Percentiles rank a stretch among this genome's conserved stretches.
Evolutionary conservation across 2,888 invertebrate species (phyloP).

Genomic region (Apoderus coryli): DNA sequence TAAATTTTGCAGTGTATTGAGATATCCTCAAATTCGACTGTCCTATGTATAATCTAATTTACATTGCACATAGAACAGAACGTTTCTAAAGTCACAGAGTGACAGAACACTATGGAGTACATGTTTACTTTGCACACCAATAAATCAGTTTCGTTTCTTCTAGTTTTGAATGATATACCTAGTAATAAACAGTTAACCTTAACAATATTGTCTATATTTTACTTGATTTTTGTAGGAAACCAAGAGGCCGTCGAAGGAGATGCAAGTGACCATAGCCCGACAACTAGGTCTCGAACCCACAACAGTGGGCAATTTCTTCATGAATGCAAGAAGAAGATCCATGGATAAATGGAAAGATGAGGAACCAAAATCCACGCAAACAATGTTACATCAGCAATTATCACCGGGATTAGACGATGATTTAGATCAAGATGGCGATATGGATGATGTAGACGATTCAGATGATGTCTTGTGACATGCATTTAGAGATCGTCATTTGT

Average conservation of each 20-base stretch:
- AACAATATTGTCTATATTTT: no score
- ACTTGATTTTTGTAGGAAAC: constrained; percentile 86
- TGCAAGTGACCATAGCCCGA: constrained; percentile 98
- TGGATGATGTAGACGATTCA: constrained; percentile 40
- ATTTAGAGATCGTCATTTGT: constrained; percentile 34
- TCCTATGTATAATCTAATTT: no score
- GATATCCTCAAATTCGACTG: no score
- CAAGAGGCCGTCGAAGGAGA: constrained; percentile 97
- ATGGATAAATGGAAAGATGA: constrained; percentile 99
- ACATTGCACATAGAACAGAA: no score
- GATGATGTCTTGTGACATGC: constrained; percentile 43
- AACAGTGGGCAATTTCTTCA: constrained; percentile 99
- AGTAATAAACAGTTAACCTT: no score
- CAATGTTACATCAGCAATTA: constrained; percentile 31
- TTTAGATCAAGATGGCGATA: constrained; percentile 32
- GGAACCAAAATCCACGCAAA: constrained; percentile 46
- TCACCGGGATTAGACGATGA: constrained; percentile 34
- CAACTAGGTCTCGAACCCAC: constrained; percentile 94
- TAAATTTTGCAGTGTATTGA: no score
- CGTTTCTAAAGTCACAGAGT: no score
- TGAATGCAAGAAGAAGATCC: constrained; percentile 96
- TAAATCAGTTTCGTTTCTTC: no score
- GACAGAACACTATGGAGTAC: no score
- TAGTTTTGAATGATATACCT: no score
- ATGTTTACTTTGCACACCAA: no score